Evolutionary conservation across 2,797 vertebrate genomes (phyloP).

Genomic region (Crenichthys baileyi): DNA sequence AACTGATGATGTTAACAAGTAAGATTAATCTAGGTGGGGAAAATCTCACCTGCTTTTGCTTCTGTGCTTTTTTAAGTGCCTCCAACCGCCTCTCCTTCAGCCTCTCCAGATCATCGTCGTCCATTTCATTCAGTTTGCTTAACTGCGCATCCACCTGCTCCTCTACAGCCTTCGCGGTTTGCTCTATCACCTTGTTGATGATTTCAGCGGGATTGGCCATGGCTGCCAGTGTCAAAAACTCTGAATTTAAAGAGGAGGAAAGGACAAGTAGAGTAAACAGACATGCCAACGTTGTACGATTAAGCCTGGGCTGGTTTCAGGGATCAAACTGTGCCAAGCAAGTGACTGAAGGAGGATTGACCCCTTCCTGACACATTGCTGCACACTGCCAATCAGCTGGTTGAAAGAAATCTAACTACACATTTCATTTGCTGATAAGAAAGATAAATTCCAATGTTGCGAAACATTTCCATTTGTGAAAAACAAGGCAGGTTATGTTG

Average conservation of each 20-base stretch:
- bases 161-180: conserved; percentile 88
- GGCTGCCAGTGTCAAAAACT: conserved; percentile 52
- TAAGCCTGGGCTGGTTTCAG: neutral
- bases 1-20: neutral
- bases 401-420: neutral
- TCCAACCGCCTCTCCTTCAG: conserved; percentile 92
- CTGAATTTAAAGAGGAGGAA: conserved; percentile 5
- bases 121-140: conserved; percentile 89
- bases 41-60: conserved; percentile 90
- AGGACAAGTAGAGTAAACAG: neutral
- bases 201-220: conserved; percentile 87
- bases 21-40: neutral
- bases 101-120: conserved; percentile 92
- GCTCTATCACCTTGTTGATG: conserved; percentile 89
- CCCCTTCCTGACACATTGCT: neutral
- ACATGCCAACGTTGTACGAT: neutral
- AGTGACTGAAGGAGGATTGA: neutral
- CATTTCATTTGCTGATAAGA: neutral
- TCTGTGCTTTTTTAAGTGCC: conserved; percentile 93
- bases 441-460: neutral
- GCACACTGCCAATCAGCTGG: neutral
- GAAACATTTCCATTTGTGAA: neutral
- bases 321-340: neutral
- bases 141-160: conserved; percentile 92
- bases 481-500: neutral